These are phyloP conservation scores for Luscinia megarhynchos DNA, from an alignment of 2,797 vertebrate genomes.

Conservation along the genomic window DNA sequence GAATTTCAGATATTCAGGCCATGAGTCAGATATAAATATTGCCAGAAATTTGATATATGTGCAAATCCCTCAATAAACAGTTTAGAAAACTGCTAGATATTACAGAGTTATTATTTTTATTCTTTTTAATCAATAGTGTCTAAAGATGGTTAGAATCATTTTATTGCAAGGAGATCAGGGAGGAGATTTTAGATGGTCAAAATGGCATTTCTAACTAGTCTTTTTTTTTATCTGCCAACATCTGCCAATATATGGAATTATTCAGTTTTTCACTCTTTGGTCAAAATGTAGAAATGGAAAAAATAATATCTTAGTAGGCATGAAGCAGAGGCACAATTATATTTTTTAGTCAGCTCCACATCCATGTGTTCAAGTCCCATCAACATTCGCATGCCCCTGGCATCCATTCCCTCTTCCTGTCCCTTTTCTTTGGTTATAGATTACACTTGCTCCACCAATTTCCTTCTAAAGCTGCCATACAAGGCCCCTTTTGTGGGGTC, in stretches of 20 bases:
- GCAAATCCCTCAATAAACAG: background rate
- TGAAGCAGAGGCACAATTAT: background rate
- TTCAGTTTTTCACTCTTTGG: background rate
- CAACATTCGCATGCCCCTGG: rapidly evolving
- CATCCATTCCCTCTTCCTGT: background rate
- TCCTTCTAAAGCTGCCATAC: background rate
- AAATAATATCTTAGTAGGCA: background rate
- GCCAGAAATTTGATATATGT: background rate
- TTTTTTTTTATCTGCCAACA: background rate
- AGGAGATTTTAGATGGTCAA: background rate
- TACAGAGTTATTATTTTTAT: background rate
- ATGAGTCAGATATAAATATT: background rate
- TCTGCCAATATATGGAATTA: background rate
- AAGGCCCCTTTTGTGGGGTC: background rate
- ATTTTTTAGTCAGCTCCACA: background rate
- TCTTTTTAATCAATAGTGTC: background rate
- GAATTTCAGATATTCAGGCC: background rate
- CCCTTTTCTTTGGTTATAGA: background rate
- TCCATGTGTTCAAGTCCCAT: background rate
- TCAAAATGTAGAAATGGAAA: background rate
- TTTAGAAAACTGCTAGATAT: background rate
- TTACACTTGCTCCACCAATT: background rate
- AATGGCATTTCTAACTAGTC: background rate
- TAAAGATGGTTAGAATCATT: background rate
- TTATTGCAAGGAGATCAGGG: background rate